These are phyloP conservation scores for Megaceryle torquata DNA, from an alignment of 2,113 vertebrate genomes.

Conservation along the genomic window DNA sequence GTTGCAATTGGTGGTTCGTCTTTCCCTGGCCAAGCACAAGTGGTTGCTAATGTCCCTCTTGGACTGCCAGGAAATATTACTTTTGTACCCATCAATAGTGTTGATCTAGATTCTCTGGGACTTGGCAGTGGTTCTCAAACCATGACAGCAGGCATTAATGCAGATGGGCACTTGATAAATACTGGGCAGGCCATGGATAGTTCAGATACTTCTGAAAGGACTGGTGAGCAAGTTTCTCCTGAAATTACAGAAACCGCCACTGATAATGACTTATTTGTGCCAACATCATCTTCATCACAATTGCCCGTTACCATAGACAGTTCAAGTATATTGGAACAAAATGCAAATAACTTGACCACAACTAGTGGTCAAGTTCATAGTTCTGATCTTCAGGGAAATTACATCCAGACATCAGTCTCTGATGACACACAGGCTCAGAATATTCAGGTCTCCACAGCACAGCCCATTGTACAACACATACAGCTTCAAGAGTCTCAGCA, in stretches of 20 bases:
- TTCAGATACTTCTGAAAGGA: conserved; percentile 88
- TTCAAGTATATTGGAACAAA: conserved; percentile 89
- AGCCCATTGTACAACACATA: conserved; percentile 87
- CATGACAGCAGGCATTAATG: conserved; percentile 95
- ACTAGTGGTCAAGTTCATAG: conserved; percentile 84
- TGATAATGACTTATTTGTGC: conserved; percentile 94
- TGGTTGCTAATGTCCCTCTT: conserved; percentile 96
- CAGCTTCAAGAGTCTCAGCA: conserved; percentile 93
- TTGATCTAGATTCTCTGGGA: conserved; percentile 97
- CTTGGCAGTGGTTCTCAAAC: conserved; percentile 93
- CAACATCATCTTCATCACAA: conserved; percentile 92
- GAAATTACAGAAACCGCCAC: conserved; percentile 88
- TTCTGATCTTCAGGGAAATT: conserved; percentile 90
- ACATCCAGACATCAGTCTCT: conserved; percentile 83
- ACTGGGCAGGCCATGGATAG: conserved; percentile 86
- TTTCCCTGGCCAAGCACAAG: conserved; percentile 94
- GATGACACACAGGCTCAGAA: conserved; percentile 89
- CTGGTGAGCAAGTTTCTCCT: conserved; percentile 88
- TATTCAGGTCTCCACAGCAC: conserved; percentile 88
- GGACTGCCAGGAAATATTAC: conserved; percentile 97
- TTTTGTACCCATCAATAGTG: conserved; percentile 97
- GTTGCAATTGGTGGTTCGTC: conserved; percentile 91
- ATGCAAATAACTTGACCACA: conserved; percentile 79
- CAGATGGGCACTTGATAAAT: conserved; percentile 95
- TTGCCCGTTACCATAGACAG: conserved; percentile 87